These are phyloP conservation scores for Tiliacea aurago DNA, from an alignment of 2,888 invertebrate species.

Conservation along the genomic window DNA sequence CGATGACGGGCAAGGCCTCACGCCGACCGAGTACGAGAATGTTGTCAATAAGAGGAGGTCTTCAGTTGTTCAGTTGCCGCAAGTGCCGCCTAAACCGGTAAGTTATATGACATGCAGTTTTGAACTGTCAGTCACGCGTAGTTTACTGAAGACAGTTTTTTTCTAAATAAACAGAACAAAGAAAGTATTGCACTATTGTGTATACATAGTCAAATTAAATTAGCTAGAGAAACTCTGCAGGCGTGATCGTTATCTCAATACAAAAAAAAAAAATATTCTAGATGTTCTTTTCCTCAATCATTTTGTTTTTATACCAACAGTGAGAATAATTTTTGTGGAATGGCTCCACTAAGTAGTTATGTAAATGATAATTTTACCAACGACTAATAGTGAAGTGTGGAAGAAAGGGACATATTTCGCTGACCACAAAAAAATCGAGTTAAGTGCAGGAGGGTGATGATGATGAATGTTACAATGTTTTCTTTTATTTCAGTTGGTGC, in stretches of 20 bases:
- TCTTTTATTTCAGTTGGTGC: constrained; percentile 75
- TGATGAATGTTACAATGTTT: no score
- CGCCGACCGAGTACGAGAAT: constrained; percentile 91
- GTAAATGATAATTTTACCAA: not conserved
- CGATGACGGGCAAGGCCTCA: constrained; percentile 83
- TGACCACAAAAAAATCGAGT: no score
- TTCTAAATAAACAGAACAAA: no score
- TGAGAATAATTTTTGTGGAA: not conserved
- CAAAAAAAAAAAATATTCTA: no score
- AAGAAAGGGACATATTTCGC: no score
- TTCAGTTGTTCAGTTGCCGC: constrained; percentile 88
- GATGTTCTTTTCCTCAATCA: no score
- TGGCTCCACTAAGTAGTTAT: not conserved
- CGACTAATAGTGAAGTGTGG: no score
- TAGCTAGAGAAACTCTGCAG: no score
- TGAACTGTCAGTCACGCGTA: not conserved
- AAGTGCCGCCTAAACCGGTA: constrained; percentile 87
- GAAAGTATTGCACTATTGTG: no score
- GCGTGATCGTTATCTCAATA: no score
- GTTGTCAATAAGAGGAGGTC: constrained; percentile 89
- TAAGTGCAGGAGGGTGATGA: no score
- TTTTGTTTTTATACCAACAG: not conserved
- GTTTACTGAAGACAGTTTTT: not conserved
- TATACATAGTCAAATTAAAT: no score
- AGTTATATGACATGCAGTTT: not conserved